Conservation (phyloP, 2,797 vertebrate species). For the Varecia variegata region DNA sequence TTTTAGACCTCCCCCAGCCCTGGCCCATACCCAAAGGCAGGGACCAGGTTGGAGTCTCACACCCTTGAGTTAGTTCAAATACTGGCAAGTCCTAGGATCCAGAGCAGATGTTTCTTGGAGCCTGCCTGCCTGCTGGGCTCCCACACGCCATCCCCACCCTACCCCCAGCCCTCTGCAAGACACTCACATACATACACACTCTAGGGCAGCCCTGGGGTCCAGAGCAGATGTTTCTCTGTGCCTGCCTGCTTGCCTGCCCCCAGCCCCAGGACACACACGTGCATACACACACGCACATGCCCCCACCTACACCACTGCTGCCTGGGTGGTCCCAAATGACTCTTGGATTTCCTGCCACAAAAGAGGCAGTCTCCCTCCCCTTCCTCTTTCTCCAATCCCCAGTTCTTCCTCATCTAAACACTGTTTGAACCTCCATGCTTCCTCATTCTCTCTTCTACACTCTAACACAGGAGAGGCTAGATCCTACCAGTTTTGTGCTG, state of each 20-base stretch:
- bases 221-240: slow-evolving; percentile 69
- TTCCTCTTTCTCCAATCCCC: slow-evolving; percentile 79
- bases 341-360: slow-evolving; percentile 98
- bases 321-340: slow-evolving; percentile 98
- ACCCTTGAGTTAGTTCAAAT: slow-evolving; percentile 92
- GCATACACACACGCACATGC: slow-evolving; percentile 62
- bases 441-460: not conserved
- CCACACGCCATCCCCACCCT: slow-evolving; percentile 55
- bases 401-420: slow-evolving; percentile 32
- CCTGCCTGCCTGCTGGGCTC: slow-evolving; percentile 39
- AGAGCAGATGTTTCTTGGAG: slow-evolving; percentile 96
- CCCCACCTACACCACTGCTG: slow-evolving; percentile 85
- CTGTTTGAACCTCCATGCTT: not conserved
- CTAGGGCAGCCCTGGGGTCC: slow-evolving; percentile 42
- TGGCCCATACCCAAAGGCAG: slow-evolving; percentile 57
- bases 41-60: slow-evolving; percentile 90
- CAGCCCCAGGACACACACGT: slow-evolving; percentile 74
- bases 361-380: slow-evolving; percentile 87
- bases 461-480: not conserved
- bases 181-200: not conserved
- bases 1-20: not conserved
- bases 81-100: slow-evolving; percentile 88
- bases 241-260: slow-evolving; percentile 69
- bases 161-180: slow-evolving; percentile 27
- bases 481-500: not conserved